phyloP scores from a whole-genome alignment of 1,140 invertebrate species.

The Diuraphis noxia region DNA sequence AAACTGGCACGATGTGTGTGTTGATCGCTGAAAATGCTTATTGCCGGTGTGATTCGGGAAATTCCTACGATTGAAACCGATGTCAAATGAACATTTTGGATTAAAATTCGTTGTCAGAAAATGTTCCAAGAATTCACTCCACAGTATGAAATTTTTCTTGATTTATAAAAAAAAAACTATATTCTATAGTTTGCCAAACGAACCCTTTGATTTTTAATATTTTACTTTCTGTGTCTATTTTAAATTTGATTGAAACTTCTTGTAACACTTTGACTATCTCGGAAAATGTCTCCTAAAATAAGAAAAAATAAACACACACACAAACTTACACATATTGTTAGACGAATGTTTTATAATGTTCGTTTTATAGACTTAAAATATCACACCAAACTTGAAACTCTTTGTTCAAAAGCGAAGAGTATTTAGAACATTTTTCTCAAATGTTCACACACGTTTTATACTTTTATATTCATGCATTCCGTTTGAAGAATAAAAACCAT shows the following conservation, averaged over 20 bases:
- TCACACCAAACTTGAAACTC: not conserved
- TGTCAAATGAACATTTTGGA: not conserved
- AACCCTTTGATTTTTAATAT: not conserved
- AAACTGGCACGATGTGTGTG: not conserved
- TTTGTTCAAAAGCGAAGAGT: not conserved
- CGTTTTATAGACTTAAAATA: not conserved
- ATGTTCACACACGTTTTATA: too few species aligned
- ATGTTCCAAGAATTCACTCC: not conserved
- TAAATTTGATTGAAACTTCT: not conserved
- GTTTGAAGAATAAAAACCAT: not conserved
- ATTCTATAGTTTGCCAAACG: not conserved
- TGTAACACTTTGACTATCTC: not conserved
- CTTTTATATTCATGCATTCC: not conserved
- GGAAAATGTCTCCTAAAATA: not conserved
- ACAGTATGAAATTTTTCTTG: not conserved
- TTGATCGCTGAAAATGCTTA: not conserved
- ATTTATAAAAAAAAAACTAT: not conserved
- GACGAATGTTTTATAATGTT: not conserved
- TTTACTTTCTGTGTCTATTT: not conserved
- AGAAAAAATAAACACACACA: not conserved
- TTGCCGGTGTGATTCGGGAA: not conserved
- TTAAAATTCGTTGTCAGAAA: not conserved
- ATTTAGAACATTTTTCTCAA: not conserved
- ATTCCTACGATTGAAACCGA: not conserved
- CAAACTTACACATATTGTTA: not conserved